Evolutionary conservation across 2,797 vertebrate species (phyloP).

Genomic region (Pseudomugil gertrudae): DNA sequence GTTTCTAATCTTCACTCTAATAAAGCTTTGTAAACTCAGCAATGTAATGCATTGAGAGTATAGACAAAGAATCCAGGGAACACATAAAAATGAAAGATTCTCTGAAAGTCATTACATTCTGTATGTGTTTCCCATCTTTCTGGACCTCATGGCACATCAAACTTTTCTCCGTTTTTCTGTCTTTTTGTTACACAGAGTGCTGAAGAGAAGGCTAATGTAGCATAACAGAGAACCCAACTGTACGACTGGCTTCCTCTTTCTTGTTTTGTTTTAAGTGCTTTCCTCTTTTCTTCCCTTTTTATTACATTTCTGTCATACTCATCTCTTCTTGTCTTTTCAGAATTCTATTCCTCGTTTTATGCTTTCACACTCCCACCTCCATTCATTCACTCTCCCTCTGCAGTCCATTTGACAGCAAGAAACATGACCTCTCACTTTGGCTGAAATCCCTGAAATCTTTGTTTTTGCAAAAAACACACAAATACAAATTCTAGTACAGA

Average conservation of each 20-base stretch:
- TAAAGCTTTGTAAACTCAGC: constrained; percentile 28
- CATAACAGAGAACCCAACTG: constrained; percentile 24
- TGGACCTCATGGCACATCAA: constrained; percentile 21
- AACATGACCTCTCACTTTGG: constrained; percentile 64
- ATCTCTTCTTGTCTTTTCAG: constrained; percentile 19
- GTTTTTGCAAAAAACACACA: constrained; percentile 37
- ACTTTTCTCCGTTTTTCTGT: constrained; percentile 26
- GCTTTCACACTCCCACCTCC: constrained; percentile 6
- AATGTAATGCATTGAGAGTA: constrained; percentile 15
- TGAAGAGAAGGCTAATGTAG: constrained; percentile 36
- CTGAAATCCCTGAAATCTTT: constrained; percentile 59
- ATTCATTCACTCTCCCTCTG: constrained; percentile 20
- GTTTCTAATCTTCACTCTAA: constrained; percentile 24
- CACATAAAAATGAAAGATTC: neutral
- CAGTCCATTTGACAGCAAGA: constrained; percentile 62
- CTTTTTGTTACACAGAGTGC: constrained; percentile 8
- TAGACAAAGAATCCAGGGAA: constrained; percentile 24
- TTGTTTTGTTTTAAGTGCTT: constrained; percentile 9
- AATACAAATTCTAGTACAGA: constrained; percentile 5
- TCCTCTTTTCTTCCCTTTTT: constrained; percentile 11
- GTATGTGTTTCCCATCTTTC: constrained; percentile 9
- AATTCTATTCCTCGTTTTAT: constrained; percentile 12
- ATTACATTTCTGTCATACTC: constrained; percentile 15
- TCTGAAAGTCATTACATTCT: constrained; percentile 18
- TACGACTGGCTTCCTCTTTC: constrained; percentile 1